Percentiles rank a stretch among this genome's conserved stretches.
phyloP scores from a whole-genome alignment of 92 coral and sea anemone genomes.

The Umimayanthus kanabou region DNA sequence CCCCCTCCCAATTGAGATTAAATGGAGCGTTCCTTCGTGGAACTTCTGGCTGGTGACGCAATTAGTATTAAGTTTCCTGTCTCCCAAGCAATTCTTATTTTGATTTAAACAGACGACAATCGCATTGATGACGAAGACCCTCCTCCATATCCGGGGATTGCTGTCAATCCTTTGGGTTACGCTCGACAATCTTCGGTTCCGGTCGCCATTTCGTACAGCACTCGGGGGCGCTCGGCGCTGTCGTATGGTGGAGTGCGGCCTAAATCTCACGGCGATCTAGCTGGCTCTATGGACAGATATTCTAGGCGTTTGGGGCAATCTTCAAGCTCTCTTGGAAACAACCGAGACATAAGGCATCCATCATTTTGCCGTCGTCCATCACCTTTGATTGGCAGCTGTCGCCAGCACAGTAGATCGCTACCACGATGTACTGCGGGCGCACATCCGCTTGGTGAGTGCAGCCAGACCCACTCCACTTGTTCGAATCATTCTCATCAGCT shows the following conservation, averaged over 20 bases:
- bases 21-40: no score
- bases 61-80: no score
- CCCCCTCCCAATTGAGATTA: no score
- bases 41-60: no score
- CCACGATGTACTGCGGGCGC: conserved; percentile 29
- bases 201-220: not conserved
- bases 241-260: not conserved
- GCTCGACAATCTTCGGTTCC: conserved; percentile 35
- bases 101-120: not conserved
- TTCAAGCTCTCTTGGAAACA: conserved; percentile 22
- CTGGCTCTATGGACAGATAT: not conserved
- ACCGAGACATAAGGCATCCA: conserved; percentile 15
- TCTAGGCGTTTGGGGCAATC: not conserved
- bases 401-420: conserved; percentile 10
- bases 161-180: conserved; percentile 4
- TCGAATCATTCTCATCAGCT: conserved; percentile 9
- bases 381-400: conserved; percentile 28
- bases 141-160: conserved; percentile 32
- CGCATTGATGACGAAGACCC: conserved; percentile 15
- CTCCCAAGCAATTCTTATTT: not conserved
- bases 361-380: conserved; percentile 37
- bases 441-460: not conserved
- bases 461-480: not conserved
- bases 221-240: not conserved
- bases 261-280: conserved; percentile 25